Conservation (phyloP, 30 jellyfish, hydroid and myxozoan species). For the Rhopilema esculentum region DNA sequence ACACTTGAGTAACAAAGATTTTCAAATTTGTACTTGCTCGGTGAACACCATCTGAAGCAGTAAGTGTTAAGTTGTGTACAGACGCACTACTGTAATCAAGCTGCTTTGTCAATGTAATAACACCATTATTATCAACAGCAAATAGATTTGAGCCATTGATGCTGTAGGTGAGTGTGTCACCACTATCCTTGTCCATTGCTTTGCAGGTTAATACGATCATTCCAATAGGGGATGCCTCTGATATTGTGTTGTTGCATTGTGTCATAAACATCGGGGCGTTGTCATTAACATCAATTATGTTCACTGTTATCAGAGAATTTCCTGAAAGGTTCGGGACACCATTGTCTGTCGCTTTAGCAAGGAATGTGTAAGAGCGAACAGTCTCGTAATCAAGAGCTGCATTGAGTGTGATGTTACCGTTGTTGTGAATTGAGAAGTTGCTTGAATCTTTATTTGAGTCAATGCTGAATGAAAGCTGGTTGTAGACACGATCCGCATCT, state of each 20-base stretch:
- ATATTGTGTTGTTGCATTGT: slow-evolving; percentile 38
- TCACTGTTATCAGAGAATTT: slow-evolving; percentile 59
- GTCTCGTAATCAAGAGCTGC: slow-evolving; percentile 81
- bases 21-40: slow-evolving; percentile 11
- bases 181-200: slow-evolving; percentile 72
- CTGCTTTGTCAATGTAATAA: slow-evolving; percentile 30
- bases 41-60: slow-evolving; percentile 72
- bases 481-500: slow-evolving; percentile 55
- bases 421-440: slow-evolving; percentile 59
- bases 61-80: slow-evolving; percentile 52
- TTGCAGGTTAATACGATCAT: slow-evolving; percentile 44
- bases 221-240: slow-evolving; percentile 62
- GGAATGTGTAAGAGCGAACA: slow-evolving; percentile 48
- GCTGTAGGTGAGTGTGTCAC: slow-evolving; percentile 13
- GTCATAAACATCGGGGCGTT: slow-evolving; percentile 74
- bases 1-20: slow-evolving; percentile 18
- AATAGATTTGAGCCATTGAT: slow-evolving; percentile 51
- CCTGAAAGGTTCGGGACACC: slow-evolving; percentile 66
- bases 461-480: slow-evolving; percentile 53
- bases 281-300: slow-evolving; percentile 78
- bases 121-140: slow-evolving; percentile 78
- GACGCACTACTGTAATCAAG: slow-evolving; percentile 44
- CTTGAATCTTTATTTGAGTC: slow-evolving; percentile 78
- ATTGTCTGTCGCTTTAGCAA: slow-evolving; percentile 77
- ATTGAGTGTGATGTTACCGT: slow-evolving; percentile 63